phyloP scores from a whole-genome alignment of 2,113 vertebrate species.

The Nothobranchius kuhntae region DNA sequence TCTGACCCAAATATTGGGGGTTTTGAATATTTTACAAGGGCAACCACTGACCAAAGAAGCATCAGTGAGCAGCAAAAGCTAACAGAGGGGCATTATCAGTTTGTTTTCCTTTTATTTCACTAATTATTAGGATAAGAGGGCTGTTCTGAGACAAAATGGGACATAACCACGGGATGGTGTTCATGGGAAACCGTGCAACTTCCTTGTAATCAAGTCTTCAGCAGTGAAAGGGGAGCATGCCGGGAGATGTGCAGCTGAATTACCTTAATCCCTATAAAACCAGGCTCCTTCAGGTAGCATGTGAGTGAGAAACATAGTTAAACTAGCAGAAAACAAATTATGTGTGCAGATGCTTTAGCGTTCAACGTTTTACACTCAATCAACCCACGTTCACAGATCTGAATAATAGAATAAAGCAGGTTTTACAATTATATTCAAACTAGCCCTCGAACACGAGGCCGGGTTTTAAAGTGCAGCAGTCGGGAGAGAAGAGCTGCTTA shows the following conservation, averaged over 20 bases:
- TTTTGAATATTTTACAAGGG: background rate
- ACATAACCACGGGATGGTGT: too few relatives aligned
- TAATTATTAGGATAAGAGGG: background rate
- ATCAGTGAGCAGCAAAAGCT: background rate
- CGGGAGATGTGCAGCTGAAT: slow-evolving; percentile 22
- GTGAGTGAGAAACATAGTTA: slow-evolving; percentile 32
- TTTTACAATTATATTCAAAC: too few relatives aligned
- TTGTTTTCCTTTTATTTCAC: background rate
- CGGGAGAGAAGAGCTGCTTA: too few relatives aligned
- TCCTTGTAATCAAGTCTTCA: background rate
- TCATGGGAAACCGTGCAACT: background rate
- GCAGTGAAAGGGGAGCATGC: slow-evolving; percentile 18
- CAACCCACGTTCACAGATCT: background rate
- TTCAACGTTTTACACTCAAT: background rate
- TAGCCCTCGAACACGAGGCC: too few relatives aligned
- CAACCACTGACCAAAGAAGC: too few relatives aligned
- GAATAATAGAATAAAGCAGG: background rate
- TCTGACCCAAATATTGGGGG: slow-evolving; percentile 3
- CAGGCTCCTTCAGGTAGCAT: slow-evolving; percentile 63
- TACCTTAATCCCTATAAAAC: slow-evolving; percentile 64
- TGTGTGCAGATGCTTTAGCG: background rate
- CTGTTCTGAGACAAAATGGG: too few relatives aligned
- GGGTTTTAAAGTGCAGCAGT: too few relatives aligned
- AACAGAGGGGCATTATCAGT: background rate
- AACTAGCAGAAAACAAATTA: background rate